Evolutionary conservation across 2,888 invertebrate species (phyloP), one percentile per base, ranked within the genome.

Genomic region (Zootermopsis nevadensis): DNA sequence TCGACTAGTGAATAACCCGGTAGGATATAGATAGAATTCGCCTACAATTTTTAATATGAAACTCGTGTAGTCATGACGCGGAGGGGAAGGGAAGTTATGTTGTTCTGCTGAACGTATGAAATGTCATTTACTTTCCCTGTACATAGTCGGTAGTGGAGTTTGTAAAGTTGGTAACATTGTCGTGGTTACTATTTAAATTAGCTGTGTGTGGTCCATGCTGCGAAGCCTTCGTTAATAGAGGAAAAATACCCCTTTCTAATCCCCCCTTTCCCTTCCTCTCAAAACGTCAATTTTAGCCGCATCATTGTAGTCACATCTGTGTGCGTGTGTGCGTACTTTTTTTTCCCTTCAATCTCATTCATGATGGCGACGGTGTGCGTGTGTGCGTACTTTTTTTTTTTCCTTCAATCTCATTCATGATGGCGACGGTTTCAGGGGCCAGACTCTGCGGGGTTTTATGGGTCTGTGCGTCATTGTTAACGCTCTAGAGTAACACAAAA

Each of bases 191-290:
- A 80, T 80, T 72, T 66, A 67, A 80, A 80, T 80, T 83, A 83
- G 83, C 72, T 31, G 69, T n/a, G 7, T 24, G 8, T 69, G 33
- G 55, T 80, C 15, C 69, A 22, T 67, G 27, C 12, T 42, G 48
- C 42, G 69, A 80, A 80, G 69, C 79, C 31, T 72, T 69, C 42
- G 80, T 72, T 83, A 83, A 83, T 83, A 42, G 77, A 72, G 80
- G 80, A 80, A 72, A 82, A 77, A 79, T 79, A 60, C 22, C 69
- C 69, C 30, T 22, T 12, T 27, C 27, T 27, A 27, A 27, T 27
- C 27, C 7, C 27, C 15, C 60, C 27, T n/a, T 24, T 4, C 27
- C 7, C 6, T 12, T 8, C 48, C 60, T 7, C 27, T n/a, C 60
- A 12, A 8, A 60, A 60, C 15, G 60, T 60, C 60, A 60, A 60